These are phyloP conservation scores for Desmodus rotundus DNA, from an alignment of 2,113 vertebrate genomes.

Conservation along the genomic window DNA sequence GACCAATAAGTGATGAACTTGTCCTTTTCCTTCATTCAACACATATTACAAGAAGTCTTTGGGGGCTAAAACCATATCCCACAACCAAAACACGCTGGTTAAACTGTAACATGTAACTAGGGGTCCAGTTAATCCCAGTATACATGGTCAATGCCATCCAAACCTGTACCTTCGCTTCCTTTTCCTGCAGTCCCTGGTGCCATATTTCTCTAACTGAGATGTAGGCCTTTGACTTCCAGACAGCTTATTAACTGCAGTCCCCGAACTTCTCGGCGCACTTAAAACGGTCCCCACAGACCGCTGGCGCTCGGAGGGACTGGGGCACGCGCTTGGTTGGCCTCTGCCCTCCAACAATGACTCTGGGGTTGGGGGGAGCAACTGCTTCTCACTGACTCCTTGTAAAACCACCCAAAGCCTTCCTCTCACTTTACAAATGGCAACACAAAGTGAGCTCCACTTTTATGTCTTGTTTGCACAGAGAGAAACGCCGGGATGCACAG, in stretches of 20 bases:
- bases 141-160: not conserved
- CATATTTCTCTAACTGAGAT: not conserved
- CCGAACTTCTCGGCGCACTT: not conserved
- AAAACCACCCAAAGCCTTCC: not conserved
- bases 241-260: not conserved
- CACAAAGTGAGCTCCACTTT: not conserved
- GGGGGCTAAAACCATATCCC: not conserved
- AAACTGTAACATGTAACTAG: not conserved
- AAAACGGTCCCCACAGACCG: not conserved
- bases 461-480: constrained; percentile 56
- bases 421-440: not conserved
- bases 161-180: not conserved
- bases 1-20: not conserved
- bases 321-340: not conserved
- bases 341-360: not conserved
- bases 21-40: not conserved
- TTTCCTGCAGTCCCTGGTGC: not conserved
- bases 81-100: not conserved
- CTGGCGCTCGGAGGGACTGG: not conserved
- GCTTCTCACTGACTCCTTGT: not conserved
- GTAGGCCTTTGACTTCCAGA: not conserved
- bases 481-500: constrained; percentile 28
- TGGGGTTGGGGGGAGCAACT: not conserved
- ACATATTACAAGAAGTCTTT: not conserved
- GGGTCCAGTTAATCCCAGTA: not conserved